Conservation (phyloP, 2,113 vertebrate genomes). For the Collichthys lucidus region DNA sequence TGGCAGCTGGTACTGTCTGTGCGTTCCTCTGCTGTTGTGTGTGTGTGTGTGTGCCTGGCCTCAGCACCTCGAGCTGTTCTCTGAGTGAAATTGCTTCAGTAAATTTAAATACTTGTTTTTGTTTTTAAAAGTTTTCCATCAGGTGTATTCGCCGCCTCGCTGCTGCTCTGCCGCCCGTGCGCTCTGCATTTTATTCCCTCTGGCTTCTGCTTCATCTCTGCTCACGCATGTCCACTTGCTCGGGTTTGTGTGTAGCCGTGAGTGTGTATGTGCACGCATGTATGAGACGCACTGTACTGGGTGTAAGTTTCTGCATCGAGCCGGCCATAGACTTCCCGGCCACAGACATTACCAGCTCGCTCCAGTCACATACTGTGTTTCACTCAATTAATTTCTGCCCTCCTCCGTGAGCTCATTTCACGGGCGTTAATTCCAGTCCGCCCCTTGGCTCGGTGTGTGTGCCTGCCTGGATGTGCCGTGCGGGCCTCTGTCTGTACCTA, state of each 20-base stretch:
- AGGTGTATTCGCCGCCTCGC: constrained; percentile 9
- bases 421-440: constrained; percentile 93
- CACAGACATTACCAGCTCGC: constrained; percentile 82
- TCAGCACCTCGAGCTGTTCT: constrained; percentile 36
- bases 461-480: constrained; percentile 83
- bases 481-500: constrained; percentile 77
- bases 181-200: constrained; percentile 39
- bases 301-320: constrained; percentile 52
- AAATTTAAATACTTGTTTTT: constrained; percentile 53
- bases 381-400: constrained; percentile 96
- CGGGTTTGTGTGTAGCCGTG: constrained; percentile 2
- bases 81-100: constrained; percentile 30
- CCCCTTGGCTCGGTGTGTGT: constrained; percentile 84
- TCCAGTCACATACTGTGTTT: constrained; percentile 92
- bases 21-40: neutral
- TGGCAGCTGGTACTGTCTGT: constrained; percentile 65
- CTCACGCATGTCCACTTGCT: constrained; percentile 55
- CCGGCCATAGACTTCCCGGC: constrained; percentile 56
- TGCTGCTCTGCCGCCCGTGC: constrained; percentile 6
- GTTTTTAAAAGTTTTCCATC: constrained; percentile 54
- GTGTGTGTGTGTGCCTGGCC: constrained; percentile 29
- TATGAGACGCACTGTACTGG: constrained; percentile 13
- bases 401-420: constrained; percentile 96
- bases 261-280: neutral
- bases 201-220: constrained; percentile 49